Percentiles rank a stretch among this genome's conserved stretches.
These are phyloP conservation scores for Euproctis similis DNA, from an alignment of 2,888 invertebrate genomes.

Conservation along the genomic window DNA sequence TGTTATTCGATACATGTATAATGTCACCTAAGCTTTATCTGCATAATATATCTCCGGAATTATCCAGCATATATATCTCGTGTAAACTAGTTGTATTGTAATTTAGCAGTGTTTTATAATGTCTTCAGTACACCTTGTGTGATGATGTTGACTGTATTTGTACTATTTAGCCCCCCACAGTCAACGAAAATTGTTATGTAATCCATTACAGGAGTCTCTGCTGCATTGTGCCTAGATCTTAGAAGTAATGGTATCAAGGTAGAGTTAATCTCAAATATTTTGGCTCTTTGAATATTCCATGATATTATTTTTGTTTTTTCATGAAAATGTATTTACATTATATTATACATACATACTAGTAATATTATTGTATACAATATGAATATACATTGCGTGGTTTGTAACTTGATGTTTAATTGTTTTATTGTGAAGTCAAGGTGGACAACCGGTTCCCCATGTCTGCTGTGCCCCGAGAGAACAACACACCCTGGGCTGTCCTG, in stretches of 20 bases:
- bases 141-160: conserved; percentile 55
- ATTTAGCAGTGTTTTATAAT: conserved; percentile 46
- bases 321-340: conserved; percentile 75
- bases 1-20: conserved; percentile 8
- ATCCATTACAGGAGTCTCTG: conserved; percentile 75
- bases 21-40: too few relatives aligned
- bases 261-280: conserved; percentile 75
- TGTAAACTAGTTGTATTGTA: too few relatives aligned
- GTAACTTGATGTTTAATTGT: conserved; percentile 71
- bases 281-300: conserved; percentile 76
- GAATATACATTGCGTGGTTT: conserved; percentile 75
- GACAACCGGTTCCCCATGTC: conserved; percentile 64
- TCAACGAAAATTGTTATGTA: conserved; percentile 74
- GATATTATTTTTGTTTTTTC: conserved; percentile 74
- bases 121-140: conserved; percentile 52
- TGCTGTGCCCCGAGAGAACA: too few relatives aligned
- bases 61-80: conserved; percentile 29
- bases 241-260: conserved; percentile 75
- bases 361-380: conserved; percentile 72
- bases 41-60: conserved; percentile 16
- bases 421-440: conserved; percentile 71
- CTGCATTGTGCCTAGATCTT: conserved; percentile 78
- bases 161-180: conserved; percentile 65
- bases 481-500: too few relatives aligned
- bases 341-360: conserved; percentile 71